Evolutionary conservation across 2,797 vertebrate genomes (phyloP).

Genomic region (Myotis pilosus): DNA sequence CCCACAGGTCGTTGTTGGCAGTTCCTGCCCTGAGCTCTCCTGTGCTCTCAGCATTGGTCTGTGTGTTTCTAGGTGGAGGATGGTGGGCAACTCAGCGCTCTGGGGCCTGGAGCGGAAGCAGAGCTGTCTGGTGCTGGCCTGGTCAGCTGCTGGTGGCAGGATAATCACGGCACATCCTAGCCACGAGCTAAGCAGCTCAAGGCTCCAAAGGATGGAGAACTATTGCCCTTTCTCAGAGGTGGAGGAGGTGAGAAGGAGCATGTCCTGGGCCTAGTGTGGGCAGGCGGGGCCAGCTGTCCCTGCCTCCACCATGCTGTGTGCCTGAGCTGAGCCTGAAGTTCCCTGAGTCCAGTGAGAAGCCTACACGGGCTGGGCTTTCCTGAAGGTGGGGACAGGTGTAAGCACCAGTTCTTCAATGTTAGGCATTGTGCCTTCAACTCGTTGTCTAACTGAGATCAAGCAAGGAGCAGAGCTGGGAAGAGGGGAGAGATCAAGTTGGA

Average conservation of each 20-base stretch:
- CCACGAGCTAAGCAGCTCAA: background rate
- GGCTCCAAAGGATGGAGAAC: background rate
- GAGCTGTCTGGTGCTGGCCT: background rate
- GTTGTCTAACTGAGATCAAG: background rate
- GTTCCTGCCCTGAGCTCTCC: background rate
- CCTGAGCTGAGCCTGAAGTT: background rate
- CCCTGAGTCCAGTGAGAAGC: background rate
- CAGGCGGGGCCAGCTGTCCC: background rate
- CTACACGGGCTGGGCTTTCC: background rate
- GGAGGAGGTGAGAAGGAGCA: background rate
- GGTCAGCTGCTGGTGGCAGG: background rate
- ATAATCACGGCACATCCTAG: background rate
- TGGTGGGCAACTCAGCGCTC: background rate
- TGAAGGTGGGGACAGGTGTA: background rate
- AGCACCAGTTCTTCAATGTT: background rate
- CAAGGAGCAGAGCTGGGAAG: background rate
- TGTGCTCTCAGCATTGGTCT: background rate
- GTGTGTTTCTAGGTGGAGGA: background rate
- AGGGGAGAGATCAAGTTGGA: background rate
- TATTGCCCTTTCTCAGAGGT: background rate
- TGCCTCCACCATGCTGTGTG: no score
- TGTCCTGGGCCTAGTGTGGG: rapidly evolving
- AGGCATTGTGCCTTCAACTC: background rate
- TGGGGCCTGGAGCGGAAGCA: background rate
- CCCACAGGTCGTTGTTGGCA: background rate